Base-by-base conservation (phyloP, 2,113 vertebrate species). In the Bungarus multicinctus region DNA sequence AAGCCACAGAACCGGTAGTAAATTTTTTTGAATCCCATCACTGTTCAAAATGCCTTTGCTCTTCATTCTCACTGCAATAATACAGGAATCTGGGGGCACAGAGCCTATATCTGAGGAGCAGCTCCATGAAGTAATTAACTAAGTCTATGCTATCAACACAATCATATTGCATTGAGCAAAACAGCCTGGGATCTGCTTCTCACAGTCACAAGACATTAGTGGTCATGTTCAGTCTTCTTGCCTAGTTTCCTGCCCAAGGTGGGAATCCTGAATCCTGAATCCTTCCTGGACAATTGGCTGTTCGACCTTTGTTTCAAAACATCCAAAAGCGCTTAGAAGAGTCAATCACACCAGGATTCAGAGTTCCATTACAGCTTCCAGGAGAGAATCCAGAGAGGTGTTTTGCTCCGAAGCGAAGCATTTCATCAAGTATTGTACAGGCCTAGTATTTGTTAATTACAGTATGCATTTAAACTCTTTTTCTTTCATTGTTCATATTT, bases 401-500 rank as follows among this genome's bases (percentile, higher is more conserved):
- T 34, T 81, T 43, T 81, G 34, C 74, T 81, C 74, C 22, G 18
- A 43, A 81, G 20, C 22, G 74, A 43, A 81, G 74, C 74, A 81
- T 81, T 81, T 81, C 34, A 81, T 81, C 34, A 43, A 81, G 43
- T 81, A 18, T 43, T 81, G 34, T 81, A 81, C 74, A 81, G 74
- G 18, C 74, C 74, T 81, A 43, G 74, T 45, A 53, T 89, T 88
- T 52, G 53, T 86, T 94, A 85, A 91, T 90, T 25, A 30, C 0
- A 69, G 91, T 3, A 0, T 43, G 69, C 23, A 81, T 92, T 90
- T 45, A 74, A 90, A 93, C 16, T 90, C 25, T 90, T 92, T 94
- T 94, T 53, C 8, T 60, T 39, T 92, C 22, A 52, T 89, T 53
- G 74, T 88, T 95, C 86, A 89, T 94, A 69, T 18, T 93, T 93